These are phyloP conservation scores for Semotilus atromaculatus DNA, from an alignment of 2,797 vertebrate genomes.

Conservation along the genomic window DNA sequence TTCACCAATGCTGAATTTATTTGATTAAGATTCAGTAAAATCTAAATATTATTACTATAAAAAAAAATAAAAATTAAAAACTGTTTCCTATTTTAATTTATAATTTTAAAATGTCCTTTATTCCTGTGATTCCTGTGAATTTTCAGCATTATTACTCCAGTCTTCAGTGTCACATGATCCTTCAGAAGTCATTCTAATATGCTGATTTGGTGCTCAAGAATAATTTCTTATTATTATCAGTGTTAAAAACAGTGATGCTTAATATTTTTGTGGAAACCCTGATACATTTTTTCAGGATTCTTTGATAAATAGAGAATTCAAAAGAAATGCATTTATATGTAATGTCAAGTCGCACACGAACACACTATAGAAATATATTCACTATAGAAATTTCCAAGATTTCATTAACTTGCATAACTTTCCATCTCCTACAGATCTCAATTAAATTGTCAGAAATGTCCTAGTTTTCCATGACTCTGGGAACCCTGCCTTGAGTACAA, in stretches of 20 bases:
- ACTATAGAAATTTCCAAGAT: background rate
- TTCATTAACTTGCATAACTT: background rate
- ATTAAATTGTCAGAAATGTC: background rate
- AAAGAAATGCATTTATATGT: background rate
- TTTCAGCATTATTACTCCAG: background rate
- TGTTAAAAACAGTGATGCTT: background rate
- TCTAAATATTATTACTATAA: background rate
- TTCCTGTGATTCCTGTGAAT: background rate
- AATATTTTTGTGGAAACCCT: background rate
- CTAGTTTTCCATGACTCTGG: background rate
- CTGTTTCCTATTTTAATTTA: too few species aligned
- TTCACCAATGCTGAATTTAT: background rate
- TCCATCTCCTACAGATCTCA: background rate
- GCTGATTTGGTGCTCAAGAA: background rate
- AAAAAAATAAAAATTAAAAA: too few species aligned
- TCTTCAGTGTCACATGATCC: background rate
- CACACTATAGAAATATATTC: background rate
- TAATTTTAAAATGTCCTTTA: background rate
- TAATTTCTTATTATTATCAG: background rate
- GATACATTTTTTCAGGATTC: background rate
- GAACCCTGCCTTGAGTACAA: background rate
- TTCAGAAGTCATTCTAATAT: background rate
- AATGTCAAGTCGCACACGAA: background rate
- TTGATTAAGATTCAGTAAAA: background rate
- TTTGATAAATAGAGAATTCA: background rate